A percentile compares a stretch with the other conserved stretches of the same genome.
These are phyloP conservation scores for Siniperca chuatsi DNA, from an alignment of 2,113 vertebrate species.

Conservation along the genomic window DNA sequence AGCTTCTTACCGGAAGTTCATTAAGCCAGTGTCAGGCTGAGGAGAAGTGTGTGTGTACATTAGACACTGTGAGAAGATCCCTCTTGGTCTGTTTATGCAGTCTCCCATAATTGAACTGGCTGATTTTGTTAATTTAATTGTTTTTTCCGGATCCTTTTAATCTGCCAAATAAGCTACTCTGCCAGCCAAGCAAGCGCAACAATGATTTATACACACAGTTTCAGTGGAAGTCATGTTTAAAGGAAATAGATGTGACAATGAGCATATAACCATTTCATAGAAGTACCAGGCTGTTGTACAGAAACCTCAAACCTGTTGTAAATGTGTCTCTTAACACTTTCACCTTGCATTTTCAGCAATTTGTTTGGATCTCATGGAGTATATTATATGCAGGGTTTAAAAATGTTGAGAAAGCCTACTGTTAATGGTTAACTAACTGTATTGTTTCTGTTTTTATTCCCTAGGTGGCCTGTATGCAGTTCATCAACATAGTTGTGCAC, in stretches of 20 bases:
- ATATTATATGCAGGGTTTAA: neutral
- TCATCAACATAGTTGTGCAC: constrained; percentile 99
- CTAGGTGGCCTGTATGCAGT: constrained; percentile 99
- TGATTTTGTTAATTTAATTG: constrained; percentile 39
- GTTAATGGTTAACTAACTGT: neutral
- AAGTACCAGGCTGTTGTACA: neutral
- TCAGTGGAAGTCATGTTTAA: constrained; percentile 20
- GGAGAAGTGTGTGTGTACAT: constrained; percentile 11
- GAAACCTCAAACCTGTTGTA: neutral
- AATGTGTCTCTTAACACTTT: neutral
- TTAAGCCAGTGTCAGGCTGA: constrained; percentile 34
- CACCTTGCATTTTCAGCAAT: neutral
- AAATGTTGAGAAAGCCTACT: neutral
- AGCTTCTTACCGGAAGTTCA: constrained; percentile 53
- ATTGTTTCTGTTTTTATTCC: neutral
- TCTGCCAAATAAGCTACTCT: constrained; percentile 38
- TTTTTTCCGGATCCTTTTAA: constrained; percentile 44
- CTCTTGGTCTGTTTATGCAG: constrained; percentile 40
- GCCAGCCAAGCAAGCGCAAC: neutral
- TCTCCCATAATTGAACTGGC: constrained; percentile 33
- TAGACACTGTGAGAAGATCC: constrained; percentile 15
- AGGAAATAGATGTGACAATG: constrained; percentile 17
- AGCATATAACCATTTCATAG: constrained; percentile 7
- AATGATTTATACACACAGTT: constrained; percentile 31
- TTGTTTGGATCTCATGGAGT: neutral